Evolutionary conservation across 2,797 vertebrate genomes (phyloP), one percentile per base, ranked within the genome.

Genomic region (Salarias fasciatus): DNA sequence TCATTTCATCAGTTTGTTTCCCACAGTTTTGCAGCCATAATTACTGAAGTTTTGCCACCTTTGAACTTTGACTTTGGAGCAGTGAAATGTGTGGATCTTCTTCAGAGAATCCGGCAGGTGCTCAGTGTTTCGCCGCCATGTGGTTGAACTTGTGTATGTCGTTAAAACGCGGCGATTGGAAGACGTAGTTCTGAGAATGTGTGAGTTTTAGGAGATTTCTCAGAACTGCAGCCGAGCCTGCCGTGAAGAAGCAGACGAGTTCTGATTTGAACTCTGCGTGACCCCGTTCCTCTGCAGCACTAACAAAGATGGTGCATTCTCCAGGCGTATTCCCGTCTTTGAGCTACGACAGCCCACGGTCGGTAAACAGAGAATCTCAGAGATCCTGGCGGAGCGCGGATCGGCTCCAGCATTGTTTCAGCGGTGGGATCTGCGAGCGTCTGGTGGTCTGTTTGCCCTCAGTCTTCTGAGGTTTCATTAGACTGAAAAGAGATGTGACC

Each of bases 291-390:
- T 60, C 58, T 60, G 52, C 18, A 69, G 29, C 55, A 35, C 30
- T 8, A 36, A 49, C 49, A 60, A 46, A 67, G 49, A 61, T 42
- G 15, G 45, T 55, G 28, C 29, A 36, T 56, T 53, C 37, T 28
- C 48, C 58, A 5, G 11, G 43, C 30, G 36, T 50, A 14, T 40
- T 35, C 13, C 15, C 51, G 55, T 47, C 28, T 71, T 45, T 49
- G 29, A 74, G 45, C 40, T 58, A 44, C 42, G 28, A 61, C 72
- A 74, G 68, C 76, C 68, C 5, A 24, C 13, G 41, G 63, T 68
- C 18, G 61, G 86, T 87, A 92, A 89, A 91, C 79, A 86, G 87
- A 90, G 75, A 42, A 80, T 89, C 93, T 88, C 92, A 84, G 88
- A 88, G 81, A 88, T 87, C 79, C 83, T 76, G 57, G 30, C 85